Evolutionary conservation across 2,888 invertebrate species (phyloP).

Genomic region (Odontocerum albicorne): DNA sequence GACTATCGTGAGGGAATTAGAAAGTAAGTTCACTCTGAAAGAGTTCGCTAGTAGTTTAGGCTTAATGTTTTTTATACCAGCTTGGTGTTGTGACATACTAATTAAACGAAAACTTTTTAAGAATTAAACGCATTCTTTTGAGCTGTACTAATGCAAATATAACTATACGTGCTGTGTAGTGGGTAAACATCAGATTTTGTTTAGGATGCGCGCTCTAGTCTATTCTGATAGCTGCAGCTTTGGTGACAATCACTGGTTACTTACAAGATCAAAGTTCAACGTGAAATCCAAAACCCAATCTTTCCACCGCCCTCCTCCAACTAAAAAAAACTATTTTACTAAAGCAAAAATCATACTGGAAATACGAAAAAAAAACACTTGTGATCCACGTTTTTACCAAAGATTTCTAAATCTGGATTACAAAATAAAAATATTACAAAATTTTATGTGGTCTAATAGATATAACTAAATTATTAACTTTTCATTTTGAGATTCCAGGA

Average conservation of each 20-base stretch:
- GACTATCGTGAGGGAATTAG: constrained; percentile 32
- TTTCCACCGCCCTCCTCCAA: no score
- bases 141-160: constrained; percentile 12
- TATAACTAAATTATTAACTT: no score
- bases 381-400: no score
- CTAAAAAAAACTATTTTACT: no score
- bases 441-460: no score
- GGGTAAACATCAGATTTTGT: constrained; percentile 24
- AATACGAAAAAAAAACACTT: no score
- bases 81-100: constrained; percentile 59
- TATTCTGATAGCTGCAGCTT: not conserved
- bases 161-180: constrained; percentile 31
- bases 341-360: no score
- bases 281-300: no score
- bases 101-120: constrained; percentile 21
- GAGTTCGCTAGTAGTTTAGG: constrained; percentile 61
- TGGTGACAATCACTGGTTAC: not conserved
- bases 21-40: constrained; percentile 57
- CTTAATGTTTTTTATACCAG: constrained; percentile 62
- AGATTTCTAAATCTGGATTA: no score
- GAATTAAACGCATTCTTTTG: constrained; percentile 16
- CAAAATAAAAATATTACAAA: no score
- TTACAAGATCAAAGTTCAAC: no score
- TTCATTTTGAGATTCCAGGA: no score
- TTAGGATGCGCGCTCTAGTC: constrained; percentile 10